A percentile compares a stretch with the other conserved stretches of the same genome.
These are phyloP conservation scores for Stichodactyla helianthus DNA, from an alignment of 64 coral and sea anemone species.

Conservation along the genomic window DNA sequence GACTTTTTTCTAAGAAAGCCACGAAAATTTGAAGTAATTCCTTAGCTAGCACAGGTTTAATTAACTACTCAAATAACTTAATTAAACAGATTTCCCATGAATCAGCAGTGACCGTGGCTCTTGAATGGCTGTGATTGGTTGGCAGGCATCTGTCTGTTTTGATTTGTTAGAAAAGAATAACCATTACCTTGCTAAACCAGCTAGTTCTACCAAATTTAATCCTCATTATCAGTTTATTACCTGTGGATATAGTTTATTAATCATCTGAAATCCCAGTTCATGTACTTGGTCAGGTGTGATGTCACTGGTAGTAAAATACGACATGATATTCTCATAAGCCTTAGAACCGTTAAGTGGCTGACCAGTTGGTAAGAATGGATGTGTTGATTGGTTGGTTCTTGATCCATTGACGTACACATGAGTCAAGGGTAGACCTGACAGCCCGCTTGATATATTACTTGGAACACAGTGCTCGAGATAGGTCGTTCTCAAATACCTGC, in stretches of 20 bases:
- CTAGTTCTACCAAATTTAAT: too few relatives aligned
- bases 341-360: conserved; percentile 34
- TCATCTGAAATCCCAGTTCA: conserved; percentile 37
- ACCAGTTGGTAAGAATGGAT: conserved; percentile 25
- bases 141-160: too few relatives aligned
- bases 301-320: conserved; percentile 43
- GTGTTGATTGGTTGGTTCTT: conserved; percentile 18
- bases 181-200: too few relatives aligned
- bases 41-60: too few relatives aligned
- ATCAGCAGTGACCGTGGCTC: too few relatives aligned
- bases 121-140: too few relatives aligned
- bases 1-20: background rate
- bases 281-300: conserved; percentile 35
- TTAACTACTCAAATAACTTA: too few relatives aligned
- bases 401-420: conserved; percentile 52
- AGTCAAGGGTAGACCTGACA: conserved; percentile 64
- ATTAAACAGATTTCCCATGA: too few relatives aligned
- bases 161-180: too few relatives aligned
- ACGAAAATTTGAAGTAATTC: too few relatives aligned
- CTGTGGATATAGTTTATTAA: conserved; percentile 39
- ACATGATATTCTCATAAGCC: conserved; percentile 40
- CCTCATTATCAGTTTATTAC: background rate
- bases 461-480: conserved; percentile 74
- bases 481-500: conserved; percentile 22
- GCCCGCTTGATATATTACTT: conserved; percentile 68